Percentiles rank a stretch among this genome's conserved stretches.
Evolutionary conservation across 2,888 invertebrate species (phyloP).

Genomic region (Oegoconia quadripuncta): DNA sequence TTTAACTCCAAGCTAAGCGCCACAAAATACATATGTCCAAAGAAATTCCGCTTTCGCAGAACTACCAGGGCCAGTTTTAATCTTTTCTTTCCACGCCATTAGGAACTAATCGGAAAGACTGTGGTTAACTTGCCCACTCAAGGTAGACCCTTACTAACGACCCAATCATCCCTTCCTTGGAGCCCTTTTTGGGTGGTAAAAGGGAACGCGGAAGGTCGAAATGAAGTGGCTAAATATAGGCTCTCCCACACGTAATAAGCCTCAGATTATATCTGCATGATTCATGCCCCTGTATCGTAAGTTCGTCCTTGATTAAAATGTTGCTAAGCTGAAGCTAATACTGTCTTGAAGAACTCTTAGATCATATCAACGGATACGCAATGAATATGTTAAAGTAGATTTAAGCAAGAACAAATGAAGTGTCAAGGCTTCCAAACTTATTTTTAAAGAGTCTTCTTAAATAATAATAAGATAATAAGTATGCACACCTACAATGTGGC

Average conservation of each 20-base stretch:
- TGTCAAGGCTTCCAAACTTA: too few species aligned
- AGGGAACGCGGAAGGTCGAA: constrained; percentile 23
- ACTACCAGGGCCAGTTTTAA: constrained; percentile 29
- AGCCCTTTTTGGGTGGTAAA: constrained; percentile 11
- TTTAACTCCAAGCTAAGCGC: too few species aligned
- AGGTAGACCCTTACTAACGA: constrained; percentile 23
- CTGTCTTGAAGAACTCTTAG: too few species aligned
- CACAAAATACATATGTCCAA: constrained; percentile 11
- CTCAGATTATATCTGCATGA: constrained; percentile 30
- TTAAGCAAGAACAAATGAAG: too few species aligned
- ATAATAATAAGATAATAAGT: too few species aligned
- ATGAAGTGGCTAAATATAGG: constrained; percentile 28
- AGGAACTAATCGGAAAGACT: constrained; percentile 54
- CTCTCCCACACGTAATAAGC: constrained; percentile 31
- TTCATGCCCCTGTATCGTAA: constrained; percentile 30
- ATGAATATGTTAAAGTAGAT: too few species aligned
- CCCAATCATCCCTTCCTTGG: not conserved
- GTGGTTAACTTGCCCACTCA: constrained; percentile 34
- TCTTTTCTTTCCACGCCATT: constrained; percentile 54
- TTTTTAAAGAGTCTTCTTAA: too few species aligned
- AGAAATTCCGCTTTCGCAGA: constrained; percentile 8
- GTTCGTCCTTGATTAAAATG: constrained; percentile 15
- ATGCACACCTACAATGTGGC: too few species aligned
- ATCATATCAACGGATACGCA: too few species aligned
- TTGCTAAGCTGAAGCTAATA: constrained; percentile 1